A percentile compares a stretch with the other conserved stretches of the same genome.
These are phyloP conservation scores for Agrochola lychnidis DNA, from an alignment of 2,888 invertebrate genomes.

Conservation along the genomic window DNA sequence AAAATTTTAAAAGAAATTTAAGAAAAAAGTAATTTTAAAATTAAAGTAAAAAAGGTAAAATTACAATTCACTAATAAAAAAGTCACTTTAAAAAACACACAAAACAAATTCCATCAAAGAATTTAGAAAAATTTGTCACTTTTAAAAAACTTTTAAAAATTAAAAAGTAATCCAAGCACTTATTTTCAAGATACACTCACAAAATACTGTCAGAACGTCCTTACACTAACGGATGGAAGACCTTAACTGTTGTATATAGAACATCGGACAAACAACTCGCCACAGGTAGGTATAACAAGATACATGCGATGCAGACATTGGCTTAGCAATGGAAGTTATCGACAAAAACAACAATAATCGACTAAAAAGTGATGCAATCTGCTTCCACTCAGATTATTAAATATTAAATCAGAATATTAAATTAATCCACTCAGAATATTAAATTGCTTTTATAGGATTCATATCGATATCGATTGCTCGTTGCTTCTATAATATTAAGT, in stretches of 20 bases:
- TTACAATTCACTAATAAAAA: neutral
- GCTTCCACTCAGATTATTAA: neutral
- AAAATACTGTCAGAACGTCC: constrained; percentile 10
- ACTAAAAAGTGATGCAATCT: neutral
- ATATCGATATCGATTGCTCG: neutral
- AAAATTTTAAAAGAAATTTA: too few relatives aligned
- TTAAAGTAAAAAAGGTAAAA: neutral
- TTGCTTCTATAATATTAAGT: neutral
- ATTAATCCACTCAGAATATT: too few relatives aligned
- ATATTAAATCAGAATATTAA: too few relatives aligned
- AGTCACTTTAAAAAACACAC: neutral
- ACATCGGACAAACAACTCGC: neutral
- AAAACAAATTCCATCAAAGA: neutral
- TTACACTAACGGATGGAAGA: neutral
- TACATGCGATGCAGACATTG: constrained; percentile 4
- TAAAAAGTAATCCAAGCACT: neutral
- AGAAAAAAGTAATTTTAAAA: neutral
- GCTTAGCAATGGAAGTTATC: neutral
- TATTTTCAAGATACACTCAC: neutral
- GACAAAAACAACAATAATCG: neutral
- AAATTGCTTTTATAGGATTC: neutral
- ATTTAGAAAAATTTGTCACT: neutral
- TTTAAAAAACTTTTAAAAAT: neutral
- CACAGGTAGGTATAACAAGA: neutral
- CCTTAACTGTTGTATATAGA: constrained; percentile 15